These are phyloP conservation scores for Perithous albicinctus DNA, from an alignment of 2,888 invertebrate genomes.

Conservation along the genomic window DNA sequence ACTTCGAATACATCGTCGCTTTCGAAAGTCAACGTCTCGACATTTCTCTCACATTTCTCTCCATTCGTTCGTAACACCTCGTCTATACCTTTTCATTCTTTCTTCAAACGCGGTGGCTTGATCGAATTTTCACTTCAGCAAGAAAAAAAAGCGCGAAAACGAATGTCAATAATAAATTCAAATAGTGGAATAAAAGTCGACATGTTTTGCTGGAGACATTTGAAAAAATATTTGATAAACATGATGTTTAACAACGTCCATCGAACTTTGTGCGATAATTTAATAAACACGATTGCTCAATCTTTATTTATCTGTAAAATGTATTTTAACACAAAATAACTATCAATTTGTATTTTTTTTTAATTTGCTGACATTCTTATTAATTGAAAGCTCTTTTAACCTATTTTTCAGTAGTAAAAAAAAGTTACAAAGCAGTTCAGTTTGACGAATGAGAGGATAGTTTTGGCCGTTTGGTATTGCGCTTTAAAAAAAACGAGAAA, in stretches of 20 bases:
- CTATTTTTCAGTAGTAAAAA: not conserved
- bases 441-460: not conserved
- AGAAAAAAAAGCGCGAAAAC: not conserved
- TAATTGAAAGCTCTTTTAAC: not conserved
- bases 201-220: not conserved
- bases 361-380: not conserved
- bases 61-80: conserved; percentile 5
- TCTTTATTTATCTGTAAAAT: too few relatives aligned
- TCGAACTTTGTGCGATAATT: not conserved
- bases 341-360: too few relatives aligned
- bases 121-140: conserved; percentile 39
- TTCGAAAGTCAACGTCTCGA: conserved; percentile 29
- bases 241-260: not conserved
- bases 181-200: conserved; percentile 30
- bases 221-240: not conserved
- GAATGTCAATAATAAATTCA: conserved; percentile 54
- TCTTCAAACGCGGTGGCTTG: not conserved
- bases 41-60: conserved; percentile 63
- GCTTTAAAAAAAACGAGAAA: not conserved
- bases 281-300: not conserved
- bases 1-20: conserved; percentile 69
- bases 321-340: not conserved
- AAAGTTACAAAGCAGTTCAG: not conserved
- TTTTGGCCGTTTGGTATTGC: not conserved
- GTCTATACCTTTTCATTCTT: conserved; percentile 3